phyloP scores from a whole-genome alignment of 2,797 vertebrate species.

The Sphaeramia orbicularis region DNA sequence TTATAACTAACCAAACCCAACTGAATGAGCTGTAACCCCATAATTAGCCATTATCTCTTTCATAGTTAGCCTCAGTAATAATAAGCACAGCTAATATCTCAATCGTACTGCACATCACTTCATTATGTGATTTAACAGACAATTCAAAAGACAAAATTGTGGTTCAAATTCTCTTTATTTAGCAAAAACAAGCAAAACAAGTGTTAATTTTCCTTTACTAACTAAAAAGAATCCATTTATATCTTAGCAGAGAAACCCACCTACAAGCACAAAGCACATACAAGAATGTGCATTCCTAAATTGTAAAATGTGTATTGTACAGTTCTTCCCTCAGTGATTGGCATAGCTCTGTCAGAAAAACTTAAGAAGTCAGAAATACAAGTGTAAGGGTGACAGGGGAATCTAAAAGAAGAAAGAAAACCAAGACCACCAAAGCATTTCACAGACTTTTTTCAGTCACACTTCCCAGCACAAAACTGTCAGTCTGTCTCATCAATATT shows the following conservation, averaged over 20 bases:
- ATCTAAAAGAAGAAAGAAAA: constrained; percentile 7
- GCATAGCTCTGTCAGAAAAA: background rate
- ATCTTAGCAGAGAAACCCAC: constrained; percentile 18
- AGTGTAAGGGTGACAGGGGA: background rate
- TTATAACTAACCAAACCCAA: too few relatives aligned
- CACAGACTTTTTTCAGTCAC: constrained; percentile 37
- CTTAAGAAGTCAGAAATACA: constrained; percentile 10
- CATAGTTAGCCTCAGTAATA: too few relatives aligned
- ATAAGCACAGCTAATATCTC: too few relatives aligned
- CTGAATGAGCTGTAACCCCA: too few relatives aligned
- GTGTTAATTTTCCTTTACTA: constrained; percentile 42
- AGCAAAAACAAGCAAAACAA: constrained; percentile 46
- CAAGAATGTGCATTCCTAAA: background rate
- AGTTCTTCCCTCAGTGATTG: constrained; percentile 18
- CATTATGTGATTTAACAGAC: background rate
- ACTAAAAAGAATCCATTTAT: constrained; percentile 26
- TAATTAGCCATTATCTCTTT: too few relatives aligned
- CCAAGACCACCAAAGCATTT: constrained; percentile 12
- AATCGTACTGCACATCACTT: background rate
- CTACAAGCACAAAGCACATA: constrained; percentile 10
- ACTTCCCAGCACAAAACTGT: constrained; percentile 1
- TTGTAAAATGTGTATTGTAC: constrained; percentile 21
- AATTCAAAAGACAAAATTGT: background rate
- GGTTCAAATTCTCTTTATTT: constrained; percentile 70
- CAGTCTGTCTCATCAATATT: background rate